phyloP scores from a whole-genome alignment of 2,888 invertebrate genomes.

The Orthosia gracilis region DNA sequence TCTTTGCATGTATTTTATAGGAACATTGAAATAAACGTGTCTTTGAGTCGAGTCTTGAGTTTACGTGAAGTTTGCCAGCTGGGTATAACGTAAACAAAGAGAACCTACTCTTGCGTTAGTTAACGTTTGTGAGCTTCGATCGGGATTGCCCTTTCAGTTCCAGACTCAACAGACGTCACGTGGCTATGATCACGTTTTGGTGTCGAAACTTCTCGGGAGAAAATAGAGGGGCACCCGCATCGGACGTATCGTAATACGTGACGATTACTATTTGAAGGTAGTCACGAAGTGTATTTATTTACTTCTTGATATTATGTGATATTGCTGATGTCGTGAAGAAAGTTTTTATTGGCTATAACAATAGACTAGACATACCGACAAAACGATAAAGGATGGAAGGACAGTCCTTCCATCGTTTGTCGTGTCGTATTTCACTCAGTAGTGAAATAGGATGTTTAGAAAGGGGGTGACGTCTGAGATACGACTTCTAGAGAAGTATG shows the following conservation, averaged over 20 bases:
- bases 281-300: neutral
- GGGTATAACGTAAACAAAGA: slow-evolving; percentile 2
- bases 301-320: neutral
- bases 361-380: neutral
- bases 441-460: too few relatives aligned
- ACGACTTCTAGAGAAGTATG: too few relatives aligned
- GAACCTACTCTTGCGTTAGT: too few relatives aligned
- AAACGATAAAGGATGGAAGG: too few relatives aligned
- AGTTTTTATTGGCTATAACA: neutral
- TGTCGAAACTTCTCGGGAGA: neutral
- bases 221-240: neutral
- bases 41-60: too few relatives aligned
- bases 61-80: neutral
- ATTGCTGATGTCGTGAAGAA: neutral
- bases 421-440: too few relatives aligned
- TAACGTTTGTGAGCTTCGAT: neutral
- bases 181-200: slow-evolving; percentile 15
- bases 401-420: too few relatives aligned
- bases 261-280: neutral
- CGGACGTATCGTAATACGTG: slow-evolving; percentile 7
- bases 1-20: neutral
- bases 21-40: neutral
- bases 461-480: neutral
- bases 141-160: slow-evolving; percentile 14
- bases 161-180: slow-evolving; percentile 18